phyloP scores from a whole-genome alignment of 1,140 invertebrate genomes.

The Caenorhabditis brenneri region DNA sequence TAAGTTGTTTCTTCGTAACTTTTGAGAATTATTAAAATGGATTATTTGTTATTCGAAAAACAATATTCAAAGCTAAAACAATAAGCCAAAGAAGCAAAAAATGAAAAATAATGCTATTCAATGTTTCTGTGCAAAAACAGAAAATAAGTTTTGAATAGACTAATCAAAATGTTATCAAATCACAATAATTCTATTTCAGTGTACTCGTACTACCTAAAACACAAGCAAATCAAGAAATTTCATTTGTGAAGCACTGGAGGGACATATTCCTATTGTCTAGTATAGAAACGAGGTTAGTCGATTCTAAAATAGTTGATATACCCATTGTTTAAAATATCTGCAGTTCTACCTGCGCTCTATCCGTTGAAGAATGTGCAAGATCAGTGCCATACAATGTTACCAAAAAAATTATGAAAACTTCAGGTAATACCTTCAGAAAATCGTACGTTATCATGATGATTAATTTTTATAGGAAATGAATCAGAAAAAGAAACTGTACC shows the following conservation, averaged over 20 bases:
- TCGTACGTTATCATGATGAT: too few relatives aligned
- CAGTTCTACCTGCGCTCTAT: not conserved
- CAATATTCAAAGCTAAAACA: too few relatives aligned
- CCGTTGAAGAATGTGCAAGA: not conserved
- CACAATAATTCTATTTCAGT: not conserved
- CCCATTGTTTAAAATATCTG: not conserved
- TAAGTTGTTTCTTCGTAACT: not conserved
- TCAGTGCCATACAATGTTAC: not conserved
- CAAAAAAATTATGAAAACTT: not conserved
- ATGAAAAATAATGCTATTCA: too few relatives aligned
- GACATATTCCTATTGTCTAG: not conserved
- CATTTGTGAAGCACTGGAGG: constrained; percentile 9
- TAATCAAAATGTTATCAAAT: not conserved
- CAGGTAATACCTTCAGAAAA: not conserved
- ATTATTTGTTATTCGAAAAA: too few relatives aligned
- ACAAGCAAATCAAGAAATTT: not conserved
- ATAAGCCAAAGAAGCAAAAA: too few relatives aligned
- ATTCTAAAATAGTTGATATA: not conserved
- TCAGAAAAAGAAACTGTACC: not conserved
- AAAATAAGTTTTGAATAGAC: too few relatives aligned
- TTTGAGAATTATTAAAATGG: too few relatives aligned
- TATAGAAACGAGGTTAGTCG: not conserved
- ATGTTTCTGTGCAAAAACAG: too few relatives aligned
- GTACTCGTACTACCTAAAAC: not conserved
- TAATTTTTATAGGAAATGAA: not conserved